Evolutionary conservation across 1,140 invertebrate species (phyloP).

Genomic region (Drosophila sechellia): DNA sequence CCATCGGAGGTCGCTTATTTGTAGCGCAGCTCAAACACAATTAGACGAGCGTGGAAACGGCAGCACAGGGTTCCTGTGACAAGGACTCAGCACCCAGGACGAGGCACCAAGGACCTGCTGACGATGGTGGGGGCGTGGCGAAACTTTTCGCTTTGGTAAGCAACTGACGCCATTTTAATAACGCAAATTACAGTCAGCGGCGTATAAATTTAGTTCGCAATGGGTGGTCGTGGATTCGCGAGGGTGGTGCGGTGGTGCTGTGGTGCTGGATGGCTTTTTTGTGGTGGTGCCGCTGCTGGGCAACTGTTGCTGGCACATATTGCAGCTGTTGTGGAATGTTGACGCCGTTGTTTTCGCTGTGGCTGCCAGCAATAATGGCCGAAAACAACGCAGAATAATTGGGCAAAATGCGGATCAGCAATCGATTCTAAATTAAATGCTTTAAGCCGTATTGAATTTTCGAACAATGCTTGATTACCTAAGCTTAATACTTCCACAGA

Average conservation of each 20-base stretch:
- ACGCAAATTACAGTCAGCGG: conserved; percentile 72
- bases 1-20: conserved; percentile 10
- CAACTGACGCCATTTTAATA: conserved; percentile 81
- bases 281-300: conserved; percentile 15
- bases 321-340: conserved; percentile 47
- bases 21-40: conserved; percentile 54
- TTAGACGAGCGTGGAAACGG: conserved; percentile 41
- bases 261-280: conserved; percentile 2
- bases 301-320: conserved; percentile 74
- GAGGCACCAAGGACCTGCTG: conserved; percentile 2
- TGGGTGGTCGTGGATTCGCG: conserved; percentile 14
- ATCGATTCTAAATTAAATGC: neutral
- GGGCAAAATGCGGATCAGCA: neutral
- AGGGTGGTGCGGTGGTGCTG: conserved; percentile 16
- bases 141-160: conserved; percentile 70
- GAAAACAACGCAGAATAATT: conserved; percentile 45
- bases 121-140: conserved; percentile 13
- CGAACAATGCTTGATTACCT: conserved; percentile 24
- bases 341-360: conserved; percentile 19
- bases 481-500: neutral
- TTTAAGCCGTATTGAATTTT: conserved; percentile 36
- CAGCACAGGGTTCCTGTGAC: conserved; percentile 9
- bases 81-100: conserved; percentile 11
- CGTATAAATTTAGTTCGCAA: conserved; percentile 70
- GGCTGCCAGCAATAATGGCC: conserved; percentile 29